Evolutionary conservation across 2,888 invertebrate species (phyloP).

Genomic region (Disparrhopalites patrizii): DNA sequence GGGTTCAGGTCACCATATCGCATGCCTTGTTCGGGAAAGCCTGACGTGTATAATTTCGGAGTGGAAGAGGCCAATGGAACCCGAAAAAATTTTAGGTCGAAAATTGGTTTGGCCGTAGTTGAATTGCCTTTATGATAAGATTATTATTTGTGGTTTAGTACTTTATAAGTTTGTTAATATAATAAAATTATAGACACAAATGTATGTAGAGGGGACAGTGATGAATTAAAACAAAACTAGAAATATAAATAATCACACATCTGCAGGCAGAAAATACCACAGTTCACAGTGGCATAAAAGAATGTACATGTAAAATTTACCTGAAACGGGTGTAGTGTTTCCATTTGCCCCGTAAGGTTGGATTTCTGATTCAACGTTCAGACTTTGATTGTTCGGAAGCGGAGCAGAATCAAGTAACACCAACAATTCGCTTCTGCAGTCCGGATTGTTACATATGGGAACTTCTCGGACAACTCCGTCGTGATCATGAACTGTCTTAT

Average conservation of each 20-base stretch:
- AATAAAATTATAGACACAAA: too few species aligned
- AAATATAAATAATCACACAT: not conserved
- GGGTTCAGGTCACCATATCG: not conserved
- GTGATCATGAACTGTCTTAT: conserved; percentile 35
- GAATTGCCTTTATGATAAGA: conserved; percentile 7
- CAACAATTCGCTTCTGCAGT: conserved; percentile 40
- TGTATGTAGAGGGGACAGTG: too few species aligned
- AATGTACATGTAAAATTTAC: conserved; percentile 23
- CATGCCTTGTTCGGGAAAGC: not conserved
- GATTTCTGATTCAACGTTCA: conserved; percentile 37
- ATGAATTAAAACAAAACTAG: not conserved
- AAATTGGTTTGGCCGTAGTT: conserved; percentile 11
- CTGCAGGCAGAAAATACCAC: too few species aligned
- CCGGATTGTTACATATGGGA: conserved; percentile 44
- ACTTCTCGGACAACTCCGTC: conserved; percentile 39
- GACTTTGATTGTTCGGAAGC: conserved; percentile 44
- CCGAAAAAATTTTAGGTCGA: conserved; percentile 14
- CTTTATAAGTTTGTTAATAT: too few species aligned
- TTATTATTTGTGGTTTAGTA: too few species aligned
- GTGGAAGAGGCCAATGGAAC: conserved; percentile 17
- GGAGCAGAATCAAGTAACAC: conserved; percentile 40
- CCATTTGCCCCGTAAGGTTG: too few species aligned
- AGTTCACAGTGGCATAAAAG: not conserved
- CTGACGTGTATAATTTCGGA: not conserved
- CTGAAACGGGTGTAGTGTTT: conserved; percentile 42